phyloP scores from a whole-genome alignment of 2,888 invertebrate species.

The Eilema sororculum region DNA sequence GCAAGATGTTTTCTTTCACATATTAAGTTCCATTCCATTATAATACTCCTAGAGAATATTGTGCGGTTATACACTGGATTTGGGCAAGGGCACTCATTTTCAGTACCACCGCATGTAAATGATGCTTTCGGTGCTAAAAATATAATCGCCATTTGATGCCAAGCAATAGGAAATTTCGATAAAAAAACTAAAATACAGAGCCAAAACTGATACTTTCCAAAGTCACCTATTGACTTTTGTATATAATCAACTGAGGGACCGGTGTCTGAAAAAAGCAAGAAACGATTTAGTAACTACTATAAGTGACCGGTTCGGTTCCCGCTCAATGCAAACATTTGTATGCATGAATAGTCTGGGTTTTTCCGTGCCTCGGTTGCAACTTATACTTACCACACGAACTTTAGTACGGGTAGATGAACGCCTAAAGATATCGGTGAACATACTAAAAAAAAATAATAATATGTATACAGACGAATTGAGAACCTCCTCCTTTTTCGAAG shows the following conservation, averaged over 20 bases:
- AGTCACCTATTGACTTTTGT: constrained; percentile 17
- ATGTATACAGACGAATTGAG: no score
- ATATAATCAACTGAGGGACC: constrained; percentile 3
- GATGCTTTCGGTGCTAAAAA: constrained; percentile 66
- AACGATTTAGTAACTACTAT: neutral
- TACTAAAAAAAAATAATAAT: no score
- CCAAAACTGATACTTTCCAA: constrained; percentile 61
- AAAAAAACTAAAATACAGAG: constrained; percentile 63
- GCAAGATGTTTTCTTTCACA: constrained; percentile 88
- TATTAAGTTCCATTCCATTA: constrained; percentile 90
- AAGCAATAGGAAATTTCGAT: constrained; percentile 69
- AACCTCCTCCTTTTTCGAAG: no score
- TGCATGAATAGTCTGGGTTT: no score
- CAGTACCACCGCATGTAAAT: constrained; percentile 51
- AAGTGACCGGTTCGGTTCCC: no score
- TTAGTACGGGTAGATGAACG: no score
- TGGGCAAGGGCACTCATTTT: constrained; percentile 52
- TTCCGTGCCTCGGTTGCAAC: no score
- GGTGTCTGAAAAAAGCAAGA: neutral
- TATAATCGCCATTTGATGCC: constrained; percentile 72
- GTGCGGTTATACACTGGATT: constrained; percentile 86
- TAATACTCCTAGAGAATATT: constrained; percentile 89
- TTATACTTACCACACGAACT: no score
- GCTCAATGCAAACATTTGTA: no score
- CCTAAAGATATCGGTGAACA: no score